Evolutionary conservation across 2,888 invertebrate species (phyloP), one percentile per base, ranked within the genome.

Genomic region (Eupithecia pulchellata): DNA sequence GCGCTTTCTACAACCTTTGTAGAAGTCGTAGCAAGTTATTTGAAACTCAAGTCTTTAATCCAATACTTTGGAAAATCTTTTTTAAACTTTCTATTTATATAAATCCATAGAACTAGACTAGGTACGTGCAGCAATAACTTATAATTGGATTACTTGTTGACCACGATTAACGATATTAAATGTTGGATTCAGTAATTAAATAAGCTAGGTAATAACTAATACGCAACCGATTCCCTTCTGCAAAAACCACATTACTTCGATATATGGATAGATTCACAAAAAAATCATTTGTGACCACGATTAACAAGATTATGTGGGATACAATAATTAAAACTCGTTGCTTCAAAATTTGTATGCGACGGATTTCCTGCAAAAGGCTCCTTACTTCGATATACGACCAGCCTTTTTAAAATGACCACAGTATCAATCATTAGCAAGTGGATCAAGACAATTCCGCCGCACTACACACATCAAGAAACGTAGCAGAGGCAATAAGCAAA

Each of bases 381-480:
- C 11, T 13, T 47, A 20, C 20, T 47, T 2, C 20, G 20, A 47
- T n/a, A 32, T 29, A 57, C 14, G 6, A 2, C 27, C 27, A 29
- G 8, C 29, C 8, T 60, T n/a, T 17, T n/a, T n/a, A 30, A 4
- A 11, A 8, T n/a, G n/a, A 60, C n/a, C 32, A 30, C 17, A 29
- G 8, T 34, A 34, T 36, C 34, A 61, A 61, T 61, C 61, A 52
- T 52, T 13, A 61, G n/a, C n/a, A n/a, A n/a, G 61, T 20, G 80
- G 79, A 87, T 83, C 87, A 89, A 89, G 79, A 82, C 77, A 9
- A 32, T 42, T 71, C 52, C 68, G 62, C 64, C 78, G 69, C 76
- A 68, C 79, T 75, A 74, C 71, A 70, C 77, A 79, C 82, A 83
- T 84, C 83, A 84, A 87, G 84, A 87, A 82, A 78, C 83, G 80